Evolutionary conservation across 2,888 invertebrate genomes (phyloP).

Genomic region (Lamellibrachia columna): DNA sequence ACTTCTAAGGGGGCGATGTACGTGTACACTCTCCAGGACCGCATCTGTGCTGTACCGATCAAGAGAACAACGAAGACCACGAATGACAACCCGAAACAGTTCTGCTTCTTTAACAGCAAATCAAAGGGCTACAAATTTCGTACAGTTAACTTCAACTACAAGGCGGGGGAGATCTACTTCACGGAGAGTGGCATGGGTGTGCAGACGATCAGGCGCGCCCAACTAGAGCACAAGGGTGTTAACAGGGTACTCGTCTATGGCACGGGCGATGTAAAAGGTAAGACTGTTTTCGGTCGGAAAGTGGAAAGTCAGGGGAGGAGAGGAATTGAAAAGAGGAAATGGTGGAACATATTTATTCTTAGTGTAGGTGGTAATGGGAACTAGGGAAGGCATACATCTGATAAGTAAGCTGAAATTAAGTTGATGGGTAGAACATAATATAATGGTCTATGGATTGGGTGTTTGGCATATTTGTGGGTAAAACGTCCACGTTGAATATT

Average conservation of each 20-base stretch:
- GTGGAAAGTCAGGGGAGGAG: not conserved
- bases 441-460: too few species aligned
- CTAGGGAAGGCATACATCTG: too few species aligned
- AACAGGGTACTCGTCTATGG: slow-evolving; percentile 41
- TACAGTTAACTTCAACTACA: slow-evolving; percentile 37
- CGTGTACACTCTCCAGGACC: slow-evolving; percentile 39
- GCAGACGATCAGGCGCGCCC: slow-evolving; percentile 37
- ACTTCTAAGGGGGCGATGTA: slow-evolving; percentile 28
- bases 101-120: slow-evolving; percentile 37
- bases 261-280: slow-evolving; percentile 38
- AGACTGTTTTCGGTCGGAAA: not conserved
- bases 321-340: not conserved
- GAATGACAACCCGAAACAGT: slow-evolving; percentile 25
- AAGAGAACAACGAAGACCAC: slow-evolving; percentile 19
- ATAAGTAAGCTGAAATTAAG: too few species aligned
- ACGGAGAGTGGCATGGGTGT: slow-evolving; percentile 33
- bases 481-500: too few species aligned
- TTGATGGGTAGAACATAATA: too few species aligned
- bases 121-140: slow-evolving; percentile 35
- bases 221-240: slow-evolving; percentile 31
- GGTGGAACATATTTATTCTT: not conserved
- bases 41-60: slow-evolving; percentile 35
- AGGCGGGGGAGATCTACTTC: slow-evolving; percentile 32
- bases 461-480: too few species aligned
- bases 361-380: too few species aligned